Evolutionary conservation across 1,140 invertebrate species (phyloP), one percentile per base, ranked within the genome.

Genomic region (Triops cancriformis): DNA sequence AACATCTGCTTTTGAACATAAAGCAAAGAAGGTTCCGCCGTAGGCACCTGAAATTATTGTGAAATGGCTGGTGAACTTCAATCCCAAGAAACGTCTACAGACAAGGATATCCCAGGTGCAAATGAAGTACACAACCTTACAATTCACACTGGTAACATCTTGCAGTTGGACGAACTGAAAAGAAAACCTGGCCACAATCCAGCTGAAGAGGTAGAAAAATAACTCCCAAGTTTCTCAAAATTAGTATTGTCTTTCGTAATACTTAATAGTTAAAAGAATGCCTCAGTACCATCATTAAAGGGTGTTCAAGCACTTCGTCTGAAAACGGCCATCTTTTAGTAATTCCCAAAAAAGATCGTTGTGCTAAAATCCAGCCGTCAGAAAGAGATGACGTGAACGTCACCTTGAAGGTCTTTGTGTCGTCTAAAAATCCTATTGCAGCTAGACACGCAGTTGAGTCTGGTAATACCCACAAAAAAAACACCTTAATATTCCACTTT

Each of bases 91-190:
- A n/a, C 51, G 1, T 64, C 51, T 18, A 18, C 51, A 64, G 51
- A 64, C 14, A 64, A 64, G 23, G 51, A 23, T 6, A 18, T 64
- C 23, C 14, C 14, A n/a, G 51, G 51, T 23, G 1, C 51, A 9
- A 64, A 64, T 64, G 51, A 64, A 14, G 88, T 79, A 14, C 73
- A 79, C 6, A 84, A 84, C 77, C 79, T 85, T 42, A 81, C 86
- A 76, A 89, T 95, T 78, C 92, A 93, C 81, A 95, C 93, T 43
- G 94, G 94, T 76, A 96, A 96, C 85, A 92, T 96, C 80, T 87
- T 96, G 42, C 90, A 89, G 80, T 88, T 93, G 78, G 91, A 92
- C 82, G 90, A 93, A 82, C 86, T 94, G 26, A 94, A 92, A 82
- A 92, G 91, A 84, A 94, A 94, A 83, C 90, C 92, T 76, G 91